Percentiles rank a stretch among this genome's conserved stretches.
phyloP scores from a whole-genome alignment of 1,140 invertebrate genomes.

The Liolophura sinensis region DNA sequence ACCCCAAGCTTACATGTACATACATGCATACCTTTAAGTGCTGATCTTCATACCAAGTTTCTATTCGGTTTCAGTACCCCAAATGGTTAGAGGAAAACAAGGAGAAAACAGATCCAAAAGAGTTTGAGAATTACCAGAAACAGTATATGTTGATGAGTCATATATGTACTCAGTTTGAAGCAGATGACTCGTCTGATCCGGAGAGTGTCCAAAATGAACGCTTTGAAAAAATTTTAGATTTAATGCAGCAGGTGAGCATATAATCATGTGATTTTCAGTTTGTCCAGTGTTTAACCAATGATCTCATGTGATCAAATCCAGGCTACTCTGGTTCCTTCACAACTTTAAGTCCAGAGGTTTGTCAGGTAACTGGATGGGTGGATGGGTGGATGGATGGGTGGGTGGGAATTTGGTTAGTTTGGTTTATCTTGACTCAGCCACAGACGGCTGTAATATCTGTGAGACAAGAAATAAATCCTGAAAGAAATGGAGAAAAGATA shows the following conservation, averaged over 20 bases:
- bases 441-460: no score
- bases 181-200: constrained; percentile 72
- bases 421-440: no score
- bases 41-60: neutral
- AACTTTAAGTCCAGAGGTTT: neutral
- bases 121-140: constrained; percentile 73
- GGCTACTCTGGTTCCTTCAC: neutral
- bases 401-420: neutral
- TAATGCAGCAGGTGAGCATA: constrained; percentile 78
- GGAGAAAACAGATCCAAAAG: constrained; percentile 65
- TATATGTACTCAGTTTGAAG: constrained; percentile 75
- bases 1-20: no score
- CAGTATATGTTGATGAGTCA: constrained; percentile 78
- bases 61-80: constrained; percentile 68
- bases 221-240: constrained; percentile 74
- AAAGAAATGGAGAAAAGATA: no score
- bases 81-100: constrained; percentile 79
- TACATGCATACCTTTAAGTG: no score
- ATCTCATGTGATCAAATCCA: neutral
- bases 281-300: neutral
- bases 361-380: neutral
- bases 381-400: neutral
- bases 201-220: constrained; percentile 73
- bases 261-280: no score
- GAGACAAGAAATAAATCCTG: no score